phyloP scores from a whole-genome alignment of 2,888 invertebrate genomes.

The Andrena minutula region DNA sequence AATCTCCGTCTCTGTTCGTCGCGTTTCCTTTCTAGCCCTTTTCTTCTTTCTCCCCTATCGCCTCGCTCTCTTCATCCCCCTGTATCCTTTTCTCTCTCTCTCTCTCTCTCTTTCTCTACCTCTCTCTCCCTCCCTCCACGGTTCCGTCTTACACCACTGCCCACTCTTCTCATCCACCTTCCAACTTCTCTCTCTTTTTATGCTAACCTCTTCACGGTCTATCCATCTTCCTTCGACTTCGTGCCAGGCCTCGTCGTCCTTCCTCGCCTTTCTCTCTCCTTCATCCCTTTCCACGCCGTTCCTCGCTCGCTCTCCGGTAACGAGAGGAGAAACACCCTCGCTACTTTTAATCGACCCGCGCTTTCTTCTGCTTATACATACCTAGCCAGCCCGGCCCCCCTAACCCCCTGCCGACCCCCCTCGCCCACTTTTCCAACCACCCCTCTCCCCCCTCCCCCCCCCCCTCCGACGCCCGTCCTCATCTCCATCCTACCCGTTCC shows the following conservation, averaged over 20 bases:
- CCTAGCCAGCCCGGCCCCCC: conserved; percentile 77
- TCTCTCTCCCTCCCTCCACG: conserved; percentile 50
- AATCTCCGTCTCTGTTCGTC: conserved; percentile 70
- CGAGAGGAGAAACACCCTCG: conserved; percentile 85
- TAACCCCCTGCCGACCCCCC: not conserved
- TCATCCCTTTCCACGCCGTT: conserved; percentile 67
- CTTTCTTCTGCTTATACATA: conserved; percentile 85
- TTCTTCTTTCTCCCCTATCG: conserved; percentile 66
- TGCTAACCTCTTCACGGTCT: conserved; percentile 40
- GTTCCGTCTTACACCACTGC: conserved; percentile 47
- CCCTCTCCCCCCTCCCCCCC: conserved; percentile 58
- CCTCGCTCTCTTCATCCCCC: conserved; percentile 51
- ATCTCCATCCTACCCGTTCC: conserved; percentile 72
- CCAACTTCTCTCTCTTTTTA: conserved; percentile 49
- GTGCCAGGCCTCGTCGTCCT: conserved; percentile 46
- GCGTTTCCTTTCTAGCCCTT: conserved; percentile 68
- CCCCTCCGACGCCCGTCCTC: conserved; percentile 65
- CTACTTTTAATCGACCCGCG: conserved; percentile 85
- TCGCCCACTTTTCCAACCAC: not conserved
- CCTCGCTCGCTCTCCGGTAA: conserved; percentile 80
- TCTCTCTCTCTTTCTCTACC: conserved; percentile 43
- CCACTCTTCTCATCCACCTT: conserved; percentile 61
- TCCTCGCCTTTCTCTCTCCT: conserved; percentile 41
- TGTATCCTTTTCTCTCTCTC: not conserved
- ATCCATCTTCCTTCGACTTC: conserved; percentile 57